These are phyloP conservation scores for Drosophila parabipectinata DNA, from an alignment of 1,140 invertebrate genomes.

Conservation along the genomic window DNA sequence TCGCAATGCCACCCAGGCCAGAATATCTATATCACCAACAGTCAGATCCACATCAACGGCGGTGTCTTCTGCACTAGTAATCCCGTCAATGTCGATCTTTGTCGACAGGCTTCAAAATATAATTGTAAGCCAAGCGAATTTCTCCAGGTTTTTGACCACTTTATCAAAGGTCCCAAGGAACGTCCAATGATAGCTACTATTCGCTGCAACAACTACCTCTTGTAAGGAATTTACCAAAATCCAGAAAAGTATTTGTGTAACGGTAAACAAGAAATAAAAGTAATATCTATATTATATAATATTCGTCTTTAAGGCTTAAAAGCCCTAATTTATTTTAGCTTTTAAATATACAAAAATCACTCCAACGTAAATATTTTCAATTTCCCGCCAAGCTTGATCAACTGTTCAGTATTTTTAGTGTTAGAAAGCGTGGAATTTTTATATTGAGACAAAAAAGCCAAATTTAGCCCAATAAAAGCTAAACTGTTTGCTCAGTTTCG, in stretches of 20 bases:
- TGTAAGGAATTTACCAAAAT: slow-evolving; percentile 32
- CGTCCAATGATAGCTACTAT: slow-evolving; percentile 33
- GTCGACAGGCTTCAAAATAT: slow-evolving; percentile 9
- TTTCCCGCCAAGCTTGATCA: background rate
- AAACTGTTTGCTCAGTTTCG: background rate
- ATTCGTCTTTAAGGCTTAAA: no score
- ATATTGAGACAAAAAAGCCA: no score
- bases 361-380: background rate
- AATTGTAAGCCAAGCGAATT: slow-evolving; percentile 38
- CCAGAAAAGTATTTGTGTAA: background rate
- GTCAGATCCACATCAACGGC: slow-evolving; percentile 58
- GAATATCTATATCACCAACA: slow-evolving; percentile 53
- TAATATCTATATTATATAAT: background rate
- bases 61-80: slow-evolving; percentile 16
- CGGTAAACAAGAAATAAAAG: background rate
- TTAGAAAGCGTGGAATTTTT: background rate
- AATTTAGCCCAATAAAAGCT: background rate
- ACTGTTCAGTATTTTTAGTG: background rate
- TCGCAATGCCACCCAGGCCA: background rate
- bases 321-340: no score
- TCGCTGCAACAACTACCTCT: slow-evolving; percentile 32
- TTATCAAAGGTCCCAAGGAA: slow-evolving; percentile 28
- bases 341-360: no score
- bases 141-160: slow-evolving; percentile 50
- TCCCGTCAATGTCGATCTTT: slow-evolving; percentile 18